Percentiles rank a stretch among this genome's conserved stretches.
These are phyloP conservation scores for Caenorhabditis latens DNA, from an alignment of 1,140 invertebrate species.

Conservation along the genomic window DNA sequence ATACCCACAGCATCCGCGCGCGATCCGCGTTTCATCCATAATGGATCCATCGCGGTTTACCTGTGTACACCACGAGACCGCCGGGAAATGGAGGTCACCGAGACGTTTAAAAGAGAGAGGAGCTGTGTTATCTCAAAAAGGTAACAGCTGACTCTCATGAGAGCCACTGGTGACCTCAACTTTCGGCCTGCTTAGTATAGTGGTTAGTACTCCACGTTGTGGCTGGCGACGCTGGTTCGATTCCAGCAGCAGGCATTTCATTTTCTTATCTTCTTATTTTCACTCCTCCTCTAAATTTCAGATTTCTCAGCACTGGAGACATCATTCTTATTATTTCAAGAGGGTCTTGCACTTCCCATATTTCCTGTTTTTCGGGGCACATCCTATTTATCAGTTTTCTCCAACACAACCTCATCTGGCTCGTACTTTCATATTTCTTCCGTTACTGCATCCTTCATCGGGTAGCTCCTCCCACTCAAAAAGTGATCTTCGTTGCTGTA, in stretches of 20 bases:
- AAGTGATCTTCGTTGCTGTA: background rate
- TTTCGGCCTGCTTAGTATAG: slow-evolving; percentile 74
- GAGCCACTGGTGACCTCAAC: background rate
- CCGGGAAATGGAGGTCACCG: no score
- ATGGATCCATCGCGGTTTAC: no score
- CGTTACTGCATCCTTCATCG: background rate
- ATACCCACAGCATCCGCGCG: no score
- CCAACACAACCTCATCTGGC: background rate
- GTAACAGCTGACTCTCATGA: background rate
- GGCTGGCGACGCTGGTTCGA: slow-evolving; percentile 76
- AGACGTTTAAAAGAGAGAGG: background rate
- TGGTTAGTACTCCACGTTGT: slow-evolving; percentile 77
- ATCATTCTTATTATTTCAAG: background rate
- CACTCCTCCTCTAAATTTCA: background rate
- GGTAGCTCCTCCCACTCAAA: background rate
- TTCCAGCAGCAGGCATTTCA: slow-evolving; percentile 62
- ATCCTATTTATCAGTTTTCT: background rate
- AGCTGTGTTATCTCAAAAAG: background rate
- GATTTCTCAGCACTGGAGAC: background rate
- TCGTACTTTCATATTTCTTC: background rate
- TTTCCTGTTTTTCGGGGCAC: background rate
- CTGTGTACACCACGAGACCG: slow-evolving; percentile 66
- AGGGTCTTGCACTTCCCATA: background rate
- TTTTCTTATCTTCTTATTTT: background rate
- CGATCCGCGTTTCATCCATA: no score